Conservation (phyloP, 2,113 vertebrate genomes). For the Phyllopteryx taeniolatus region DNA sequence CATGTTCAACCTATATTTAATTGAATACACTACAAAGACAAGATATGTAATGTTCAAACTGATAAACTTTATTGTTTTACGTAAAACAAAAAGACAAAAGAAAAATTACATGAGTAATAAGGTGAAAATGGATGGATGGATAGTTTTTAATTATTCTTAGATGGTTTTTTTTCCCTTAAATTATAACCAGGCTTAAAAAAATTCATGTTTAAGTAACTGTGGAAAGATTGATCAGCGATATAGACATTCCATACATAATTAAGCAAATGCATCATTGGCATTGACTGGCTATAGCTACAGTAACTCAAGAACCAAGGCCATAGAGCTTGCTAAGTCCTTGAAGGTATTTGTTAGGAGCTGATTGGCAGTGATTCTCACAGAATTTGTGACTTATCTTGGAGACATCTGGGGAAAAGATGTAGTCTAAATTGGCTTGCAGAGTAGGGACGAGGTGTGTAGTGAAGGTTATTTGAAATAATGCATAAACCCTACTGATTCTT, state of each 20-base stretch:
- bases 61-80: too few species aligned
- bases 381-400: constrained; percentile 23
- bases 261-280: not conserved
- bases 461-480: constrained; percentile 17
- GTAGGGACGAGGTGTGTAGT: not conserved
- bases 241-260: not conserved
- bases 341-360: constrained; percentile 7
- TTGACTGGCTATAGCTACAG: not conserved
- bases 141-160: too few species aligned
- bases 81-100: too few species aligned
- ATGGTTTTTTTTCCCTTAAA: not conserved
- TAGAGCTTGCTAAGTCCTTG: constrained; percentile 5
- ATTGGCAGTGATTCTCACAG: constrained; percentile 3
- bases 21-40: too few species aligned
- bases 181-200: not conserved
- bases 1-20: too few species aligned
- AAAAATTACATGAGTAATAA: too few species aligned
- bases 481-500: not conserved
- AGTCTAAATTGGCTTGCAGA: constrained; percentile 19
- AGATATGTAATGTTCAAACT: too few species aligned
- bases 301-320: not conserved
- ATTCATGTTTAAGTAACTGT: not conserved
- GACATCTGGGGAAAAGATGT: constrained; percentile 11
- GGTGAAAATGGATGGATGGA: too few species aligned
- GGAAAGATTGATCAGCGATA: not conserved